Evolutionary conservation across 2,888 invertebrate genomes (phyloP).

Genomic region (Ariolimax columbianus): DNA sequence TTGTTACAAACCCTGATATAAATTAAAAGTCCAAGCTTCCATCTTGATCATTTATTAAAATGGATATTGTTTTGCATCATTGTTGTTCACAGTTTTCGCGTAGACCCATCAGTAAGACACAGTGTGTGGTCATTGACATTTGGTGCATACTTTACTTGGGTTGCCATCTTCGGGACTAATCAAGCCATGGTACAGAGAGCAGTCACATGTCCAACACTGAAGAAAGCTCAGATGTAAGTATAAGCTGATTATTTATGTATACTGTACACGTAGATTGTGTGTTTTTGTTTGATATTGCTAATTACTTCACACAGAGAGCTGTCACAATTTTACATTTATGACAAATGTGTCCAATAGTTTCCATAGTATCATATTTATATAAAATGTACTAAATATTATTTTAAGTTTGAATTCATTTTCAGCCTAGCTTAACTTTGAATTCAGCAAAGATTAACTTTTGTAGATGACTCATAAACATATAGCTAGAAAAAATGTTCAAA

Average conservation of each 20-base stretch:
- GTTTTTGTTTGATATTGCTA: neutral
- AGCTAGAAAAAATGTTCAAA: too few relatives aligned
- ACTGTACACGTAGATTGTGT: neutral
- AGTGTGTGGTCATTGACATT: constrained; percentile 91
- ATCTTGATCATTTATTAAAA: neutral
- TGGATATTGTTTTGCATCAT: neutral
- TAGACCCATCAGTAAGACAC: constrained; percentile 89
- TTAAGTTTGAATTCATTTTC: too few relatives aligned
- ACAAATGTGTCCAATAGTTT: too few relatives aligned
- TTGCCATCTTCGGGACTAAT: constrained; percentile 94
- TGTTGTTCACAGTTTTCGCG: constrained; percentile 83
- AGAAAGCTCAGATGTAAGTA: constrained; percentile 83
- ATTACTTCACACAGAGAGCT: neutral
- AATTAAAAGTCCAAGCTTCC: too few relatives aligned
- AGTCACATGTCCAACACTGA: constrained; percentile 88
- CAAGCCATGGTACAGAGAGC: constrained; percentile 96
- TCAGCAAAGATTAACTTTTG: too few relatives aligned
- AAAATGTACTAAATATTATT: too few relatives aligned
- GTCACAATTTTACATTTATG: too few relatives aligned
- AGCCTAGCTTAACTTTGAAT: too few relatives aligned
- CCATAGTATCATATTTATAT: too few relatives aligned
- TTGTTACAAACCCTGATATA: too few relatives aligned
- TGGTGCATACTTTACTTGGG: constrained; percentile 94
- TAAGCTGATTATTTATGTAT: neutral
- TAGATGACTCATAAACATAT: too few relatives aligned